Percentiles rank a stretch among this genome's conserved stretches.
Evolutionary conservation across 1,140 invertebrate genomes (phyloP).

Genomic region (Lineus longissimus): DNA sequence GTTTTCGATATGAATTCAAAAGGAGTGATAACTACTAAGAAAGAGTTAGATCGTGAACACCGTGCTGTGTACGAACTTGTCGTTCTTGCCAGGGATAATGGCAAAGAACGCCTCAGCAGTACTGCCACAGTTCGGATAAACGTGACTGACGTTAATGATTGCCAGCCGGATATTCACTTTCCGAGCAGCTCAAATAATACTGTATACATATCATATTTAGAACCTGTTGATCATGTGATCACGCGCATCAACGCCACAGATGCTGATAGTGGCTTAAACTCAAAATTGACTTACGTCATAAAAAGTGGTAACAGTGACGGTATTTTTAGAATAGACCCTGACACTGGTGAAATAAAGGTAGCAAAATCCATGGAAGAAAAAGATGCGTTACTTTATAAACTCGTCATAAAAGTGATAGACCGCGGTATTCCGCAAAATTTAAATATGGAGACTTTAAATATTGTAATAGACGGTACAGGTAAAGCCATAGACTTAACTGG

Average conservation of each 20-base stretch:
- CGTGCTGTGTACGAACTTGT: neutral
- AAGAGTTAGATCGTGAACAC: constrained; percentile 1
- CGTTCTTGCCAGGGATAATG: constrained; percentile 1
- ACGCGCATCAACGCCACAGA: constrained; percentile 4
- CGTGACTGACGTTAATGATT: constrained; percentile 37
- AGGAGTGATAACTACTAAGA: neutral
- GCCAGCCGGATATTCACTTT: constrained; percentile 21
- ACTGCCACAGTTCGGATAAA: constrained; percentile 27
- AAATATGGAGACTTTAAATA: neutral
- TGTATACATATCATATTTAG: neutral
- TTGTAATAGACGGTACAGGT: neutral
- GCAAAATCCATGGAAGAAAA: neutral
- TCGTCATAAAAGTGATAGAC: neutral
- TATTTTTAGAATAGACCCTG: neutral
- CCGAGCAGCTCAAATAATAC: neutral
- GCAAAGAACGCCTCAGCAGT: neutral
- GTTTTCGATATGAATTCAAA: neutral
- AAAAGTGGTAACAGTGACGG: neutral
- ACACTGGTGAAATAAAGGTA: neutral
- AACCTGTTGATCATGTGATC: constrained; percentile 1
- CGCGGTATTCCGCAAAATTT: neutral
- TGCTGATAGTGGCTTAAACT: neutral
- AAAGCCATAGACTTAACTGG: neutral
- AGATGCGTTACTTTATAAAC: neutral
- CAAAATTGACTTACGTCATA: neutral